phyloP scores from a whole-genome alignment of 2,888 invertebrate species.

The Agrotis exclamationis region DNA sequence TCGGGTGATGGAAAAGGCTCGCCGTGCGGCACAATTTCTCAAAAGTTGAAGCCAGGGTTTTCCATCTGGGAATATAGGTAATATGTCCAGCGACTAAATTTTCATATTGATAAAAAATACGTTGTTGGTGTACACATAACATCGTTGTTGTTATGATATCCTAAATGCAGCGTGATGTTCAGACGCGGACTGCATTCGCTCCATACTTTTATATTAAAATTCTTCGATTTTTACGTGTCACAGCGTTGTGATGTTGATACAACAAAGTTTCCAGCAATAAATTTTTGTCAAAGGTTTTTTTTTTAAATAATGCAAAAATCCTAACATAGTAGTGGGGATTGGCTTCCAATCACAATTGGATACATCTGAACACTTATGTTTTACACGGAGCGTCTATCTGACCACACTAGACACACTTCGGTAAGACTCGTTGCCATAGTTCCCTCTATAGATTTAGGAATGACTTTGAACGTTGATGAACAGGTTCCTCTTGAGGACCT shows the following conservation, averaged over 20 bases:
- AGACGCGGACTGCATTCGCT: background rate
- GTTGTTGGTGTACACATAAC: too few relatives aligned
- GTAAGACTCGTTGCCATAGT: background rate
- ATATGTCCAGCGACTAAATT: background rate
- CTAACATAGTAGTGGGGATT: background rate
- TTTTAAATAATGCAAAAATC: background rate
- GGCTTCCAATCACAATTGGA: background rate
- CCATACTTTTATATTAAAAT: background rate
- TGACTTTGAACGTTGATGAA: background rate
- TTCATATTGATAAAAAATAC: too few relatives aligned
- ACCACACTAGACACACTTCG: background rate
- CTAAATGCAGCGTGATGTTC: background rate
- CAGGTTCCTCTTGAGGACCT: slow-evolving; percentile 98
- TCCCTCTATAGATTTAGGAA: too few relatives aligned
- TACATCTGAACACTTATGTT: too few relatives aligned
- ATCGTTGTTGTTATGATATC: too few relatives aligned
- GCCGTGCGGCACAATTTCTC: too few relatives aligned
- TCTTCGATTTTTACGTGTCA: too few relatives aligned
- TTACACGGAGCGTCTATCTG: background rate
- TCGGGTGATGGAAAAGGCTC: too few relatives aligned
- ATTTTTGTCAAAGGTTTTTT: background rate
- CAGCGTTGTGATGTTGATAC: too few relatives aligned
- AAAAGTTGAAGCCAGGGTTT: too few relatives aligned
- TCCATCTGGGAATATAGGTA: too few relatives aligned
- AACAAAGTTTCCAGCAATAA: background rate